Base-by-base conservation (phyloP, 2,888 invertebrate genomes). In the Neria commutata region DNA sequence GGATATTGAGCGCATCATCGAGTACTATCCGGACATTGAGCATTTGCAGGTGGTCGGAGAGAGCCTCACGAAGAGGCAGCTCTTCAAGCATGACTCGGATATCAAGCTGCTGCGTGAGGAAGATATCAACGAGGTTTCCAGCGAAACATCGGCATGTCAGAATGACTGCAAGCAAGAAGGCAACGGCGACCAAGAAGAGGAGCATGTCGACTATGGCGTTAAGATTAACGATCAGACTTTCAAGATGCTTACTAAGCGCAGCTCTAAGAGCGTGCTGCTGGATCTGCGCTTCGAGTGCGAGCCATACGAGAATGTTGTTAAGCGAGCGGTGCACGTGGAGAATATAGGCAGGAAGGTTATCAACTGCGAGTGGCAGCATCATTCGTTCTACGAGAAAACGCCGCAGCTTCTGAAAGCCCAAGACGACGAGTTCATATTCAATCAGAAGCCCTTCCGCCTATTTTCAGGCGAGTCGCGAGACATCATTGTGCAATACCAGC, bases 1-100 rank as follows among this genome's bases (percentile, higher is more conserved):
- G 5, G 67, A 78, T 50, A 71, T 77, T 4, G 62, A 65, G 26
- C 67, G 68, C 1, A 70, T 78, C 0, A 45, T 77, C 5, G 58
- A 72, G 11, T 72, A 59, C 56, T 78, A 63, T 63, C 77, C 77
- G 1, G 66, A 74, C 19, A 60, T 72, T 16, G 66, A 68, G 3
- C 52, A 69, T 2, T 62, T 77, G 19, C 67, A 78, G 45, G 56
- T 77, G 3, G 58, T 78, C 3, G 76, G 74, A 10, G 54, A 17
- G 51, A 45, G 25, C 54, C 19, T 1, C 45, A 50, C 24, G 0
- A 53, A 40, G 11, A 2, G 47, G 2, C 26, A 33, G 8, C 11
- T 49, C 11, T 3, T 48, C 6, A 48, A 24, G 5, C 67, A 60
- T 10, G 33, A 62, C 14, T 46, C 61, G 0, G 46, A 71, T 0